These are phyloP conservation scores for Sisyra nigra DNA, from an alignment of 2,888 invertebrate species.

Conservation along the genomic window DNA sequence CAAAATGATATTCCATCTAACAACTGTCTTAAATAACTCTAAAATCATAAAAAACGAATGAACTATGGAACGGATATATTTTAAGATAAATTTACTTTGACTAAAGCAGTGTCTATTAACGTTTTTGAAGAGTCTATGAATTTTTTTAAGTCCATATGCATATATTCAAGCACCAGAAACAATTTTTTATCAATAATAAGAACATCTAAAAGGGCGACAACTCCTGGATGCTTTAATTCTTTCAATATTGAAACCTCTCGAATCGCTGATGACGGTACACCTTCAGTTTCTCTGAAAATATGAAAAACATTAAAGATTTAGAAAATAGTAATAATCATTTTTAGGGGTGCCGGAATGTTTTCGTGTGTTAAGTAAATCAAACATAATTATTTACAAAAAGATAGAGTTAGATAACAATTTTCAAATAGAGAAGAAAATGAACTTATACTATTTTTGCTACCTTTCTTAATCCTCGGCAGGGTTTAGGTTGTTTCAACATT, in stretches of 20 bases:
- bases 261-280: conserved; percentile 93
- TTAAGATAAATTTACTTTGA: conserved; percentile 36
- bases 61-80: conserved; percentile 5
- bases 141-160: conserved; percentile 85
- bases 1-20: conserved; percentile 78
- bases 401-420: no score
- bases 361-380: no score
- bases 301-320: conserved; percentile 2
- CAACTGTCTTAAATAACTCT: conserved; percentile 77
- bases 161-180: conserved; percentile 87
- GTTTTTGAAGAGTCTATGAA: conserved; percentile 58
- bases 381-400: no score
- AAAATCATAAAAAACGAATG: conserved; percentile 14
- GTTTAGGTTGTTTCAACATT: no score
- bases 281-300: conserved; percentile 71
- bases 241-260: conserved; percentile 89
- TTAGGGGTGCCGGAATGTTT: no score
- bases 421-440: no score
- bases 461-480: no score
- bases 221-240: conserved; percentile 75
- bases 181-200: conserved; percentile 71
- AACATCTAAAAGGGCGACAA: conserved; percentile 82
- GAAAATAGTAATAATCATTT: no score
- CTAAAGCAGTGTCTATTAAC: conserved; percentile 41
- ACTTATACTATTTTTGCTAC: no score